These are phyloP conservation scores for Sesia bembeciformis DNA, from an alignment of 2,888 invertebrate genomes.

Conservation along the genomic window DNA sequence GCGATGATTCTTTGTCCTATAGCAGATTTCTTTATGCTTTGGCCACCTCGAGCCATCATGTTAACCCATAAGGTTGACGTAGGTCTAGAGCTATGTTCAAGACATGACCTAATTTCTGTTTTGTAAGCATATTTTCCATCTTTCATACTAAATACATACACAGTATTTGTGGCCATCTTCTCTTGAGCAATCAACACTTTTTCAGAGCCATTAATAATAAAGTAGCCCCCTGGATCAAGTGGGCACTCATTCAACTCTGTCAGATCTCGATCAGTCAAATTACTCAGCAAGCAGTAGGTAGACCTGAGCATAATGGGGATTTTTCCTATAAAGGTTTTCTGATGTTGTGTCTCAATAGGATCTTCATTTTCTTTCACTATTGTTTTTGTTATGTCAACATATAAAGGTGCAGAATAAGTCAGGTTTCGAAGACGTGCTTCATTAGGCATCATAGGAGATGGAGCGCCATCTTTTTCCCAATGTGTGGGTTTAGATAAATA, in stretches of 20 bases:
- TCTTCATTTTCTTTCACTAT: conserved; percentile 93
- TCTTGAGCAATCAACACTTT: conserved; percentile 99
- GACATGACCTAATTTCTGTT: conserved; percentile 93
- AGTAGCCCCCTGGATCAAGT: conserved; percentile 99
- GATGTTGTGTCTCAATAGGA: conserved; percentile 87
- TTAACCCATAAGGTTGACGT: conserved; percentile 99
- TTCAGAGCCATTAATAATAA: conserved; percentile 99
- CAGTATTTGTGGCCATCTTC: conserved; percentile 99
- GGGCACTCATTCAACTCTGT: conserved; percentile 99
- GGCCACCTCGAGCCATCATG: conserved; percentile 99
- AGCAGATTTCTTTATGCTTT: conserved; percentile 98
- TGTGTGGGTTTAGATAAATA: conserved; percentile 99
- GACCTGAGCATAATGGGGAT: conserved; percentile 99
- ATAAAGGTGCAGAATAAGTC: conserved; percentile 98
- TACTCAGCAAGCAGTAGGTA: conserved; percentile 95
- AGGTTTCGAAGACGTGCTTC: conserved; percentile 97
- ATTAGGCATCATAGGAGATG: conserved; percentile 99
- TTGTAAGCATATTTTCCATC: conserved; percentile 99
- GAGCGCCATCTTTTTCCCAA: conserved; percentile 99
- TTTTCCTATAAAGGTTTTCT: conserved; percentile 87
- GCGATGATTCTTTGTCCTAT: conserved; percentile 99
- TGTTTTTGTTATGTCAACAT: conserved; percentile 99
- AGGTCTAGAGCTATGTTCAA: conserved; percentile 86
- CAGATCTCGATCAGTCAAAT: conserved; percentile 97
- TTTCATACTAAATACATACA: conserved; percentile 99